Evolutionary conservation across 2,797 vertebrate species (phyloP).

Genomic region (Aplochiton taeniatus): DNA sequence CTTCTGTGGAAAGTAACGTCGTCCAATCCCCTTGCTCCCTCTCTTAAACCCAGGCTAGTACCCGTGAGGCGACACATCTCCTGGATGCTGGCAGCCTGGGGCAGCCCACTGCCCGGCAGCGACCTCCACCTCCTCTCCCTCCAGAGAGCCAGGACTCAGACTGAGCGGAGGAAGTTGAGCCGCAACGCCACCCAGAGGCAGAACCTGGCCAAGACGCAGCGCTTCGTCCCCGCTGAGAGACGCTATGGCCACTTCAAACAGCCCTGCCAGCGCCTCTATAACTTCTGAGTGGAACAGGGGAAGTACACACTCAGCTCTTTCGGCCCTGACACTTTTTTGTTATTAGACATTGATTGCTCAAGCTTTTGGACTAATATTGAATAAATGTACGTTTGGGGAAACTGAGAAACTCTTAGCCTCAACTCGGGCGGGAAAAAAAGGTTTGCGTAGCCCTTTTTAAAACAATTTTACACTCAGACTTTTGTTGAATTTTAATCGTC

Average conservation of each 20-base stretch:
- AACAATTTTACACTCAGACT: too few relatives aligned
- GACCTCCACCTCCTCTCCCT: constrained; percentile 43
- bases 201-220: constrained; percentile 62
- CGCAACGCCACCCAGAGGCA: constrained; percentile 69
- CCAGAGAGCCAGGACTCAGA: constrained; percentile 54
- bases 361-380: too few relatives aligned
- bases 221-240: constrained; percentile 55
- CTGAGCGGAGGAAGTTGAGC: constrained; percentile 66
- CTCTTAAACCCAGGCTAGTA: constrained; percentile 58
- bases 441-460: too few relatives aligned
- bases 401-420: too few relatives aligned
- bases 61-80: constrained; percentile 60
- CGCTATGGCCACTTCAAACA: constrained; percentile 72
- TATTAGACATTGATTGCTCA: too few relatives aligned
- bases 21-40: background rate
- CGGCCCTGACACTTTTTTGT: too few relatives aligned
- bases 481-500: too few relatives aligned
- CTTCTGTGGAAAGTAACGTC: too few relatives aligned
- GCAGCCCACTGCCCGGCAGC: constrained; percentile 50
- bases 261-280: constrained; percentile 72
- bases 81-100: constrained; percentile 70
- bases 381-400: too few relatives aligned
- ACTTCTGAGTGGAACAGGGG: constrained; percentile 59
- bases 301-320: background rate
- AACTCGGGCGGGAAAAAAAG: too few relatives aligned